phyloP scores from a whole-genome alignment of 2,797 vertebrate species.

The Liparis tanakae region DNA sequence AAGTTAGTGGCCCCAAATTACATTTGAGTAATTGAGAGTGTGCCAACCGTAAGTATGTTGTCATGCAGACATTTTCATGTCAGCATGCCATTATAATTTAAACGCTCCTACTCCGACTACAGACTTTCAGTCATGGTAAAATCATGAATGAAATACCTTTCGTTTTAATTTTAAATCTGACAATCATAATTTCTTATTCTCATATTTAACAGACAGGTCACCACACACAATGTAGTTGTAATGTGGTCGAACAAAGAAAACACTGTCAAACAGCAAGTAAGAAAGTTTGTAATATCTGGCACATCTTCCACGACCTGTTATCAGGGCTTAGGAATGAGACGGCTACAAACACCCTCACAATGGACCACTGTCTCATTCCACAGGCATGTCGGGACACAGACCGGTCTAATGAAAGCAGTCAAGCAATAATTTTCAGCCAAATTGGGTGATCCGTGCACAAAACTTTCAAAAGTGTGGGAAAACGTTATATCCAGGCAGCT shows the following conservation, averaged over 20 bases:
- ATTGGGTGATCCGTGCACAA: neutral
- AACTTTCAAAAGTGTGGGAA: neutral
- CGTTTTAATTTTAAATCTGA: slow-evolving; percentile 2
- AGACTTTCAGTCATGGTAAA: neutral
- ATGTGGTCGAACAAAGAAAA: slow-evolving; percentile 37
- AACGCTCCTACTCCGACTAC: neutral
- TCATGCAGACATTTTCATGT: neutral
- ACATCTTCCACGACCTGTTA: slow-evolving; percentile 41
- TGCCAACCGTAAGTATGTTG: neutral
- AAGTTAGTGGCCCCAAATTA: neutral
- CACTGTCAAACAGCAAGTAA: slow-evolving; percentile 10
- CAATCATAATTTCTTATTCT: slow-evolving; percentile 4
- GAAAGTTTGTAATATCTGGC: slow-evolving; percentile 25
- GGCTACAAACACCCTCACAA: slow-evolving; percentile 30
- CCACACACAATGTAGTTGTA: neutral
- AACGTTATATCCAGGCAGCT: neutral
- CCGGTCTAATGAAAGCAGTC: slow-evolving; percentile 16
- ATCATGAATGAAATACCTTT: neutral
- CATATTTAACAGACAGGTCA: neutral
- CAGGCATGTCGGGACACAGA: slow-evolving; percentile 37
- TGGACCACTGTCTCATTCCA: slow-evolving; percentile 42
- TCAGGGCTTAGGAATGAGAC: slow-evolving; percentile 53
- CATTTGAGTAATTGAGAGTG: neutral
- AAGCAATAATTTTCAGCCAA: slow-evolving; percentile 12
- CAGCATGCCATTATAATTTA: neutral